Evolutionary conservation across 2,888 invertebrate species (phyloP).

Genomic region (Gryllus longicercus): DNA sequence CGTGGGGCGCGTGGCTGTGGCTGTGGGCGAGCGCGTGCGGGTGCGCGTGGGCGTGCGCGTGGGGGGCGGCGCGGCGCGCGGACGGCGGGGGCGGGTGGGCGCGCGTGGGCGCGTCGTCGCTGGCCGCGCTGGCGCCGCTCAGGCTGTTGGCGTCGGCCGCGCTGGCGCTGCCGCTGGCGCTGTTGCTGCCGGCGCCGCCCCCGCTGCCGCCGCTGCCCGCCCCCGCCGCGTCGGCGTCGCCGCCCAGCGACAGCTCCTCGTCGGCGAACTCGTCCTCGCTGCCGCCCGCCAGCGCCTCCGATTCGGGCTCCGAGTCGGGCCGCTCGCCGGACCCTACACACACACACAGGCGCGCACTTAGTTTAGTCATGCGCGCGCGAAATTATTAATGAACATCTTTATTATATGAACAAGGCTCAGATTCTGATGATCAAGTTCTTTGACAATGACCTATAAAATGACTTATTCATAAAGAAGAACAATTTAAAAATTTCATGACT

Average conservation of each 20-base stretch:
- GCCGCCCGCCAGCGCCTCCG: constrained; percentile 44
- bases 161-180: constrained; percentile 44
- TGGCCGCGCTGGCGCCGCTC: constrained; percentile 47
- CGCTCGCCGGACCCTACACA: constrained; percentile 48
- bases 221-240: not conserved
- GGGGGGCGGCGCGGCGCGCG: constrained; percentile 28
- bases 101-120: constrained; percentile 33
- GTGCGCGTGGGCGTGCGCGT: constrained; percentile 47
- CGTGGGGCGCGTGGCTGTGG: constrained; percentile 42
- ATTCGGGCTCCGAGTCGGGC: constrained; percentile 58
- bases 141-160: constrained; percentile 39
- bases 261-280: constrained; percentile 84
- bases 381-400: too few species aligned
- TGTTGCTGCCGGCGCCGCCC: not conserved
- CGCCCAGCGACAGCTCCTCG: constrained; percentile 62
- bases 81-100: not conserved
- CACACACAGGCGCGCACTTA: too few species aligned
- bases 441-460: too few species aligned
- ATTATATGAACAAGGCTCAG: too few species aligned
- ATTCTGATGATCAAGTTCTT: too few species aligned
- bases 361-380: too few species aligned
- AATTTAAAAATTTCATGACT: too few species aligned
- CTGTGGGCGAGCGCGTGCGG: constrained; percentile 42
- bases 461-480: too few species aligned
- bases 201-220: not conserved